phyloP scores from a whole-genome alignment of 2,888 invertebrate genomes.

The Stenolophus ochropezus region DNA sequence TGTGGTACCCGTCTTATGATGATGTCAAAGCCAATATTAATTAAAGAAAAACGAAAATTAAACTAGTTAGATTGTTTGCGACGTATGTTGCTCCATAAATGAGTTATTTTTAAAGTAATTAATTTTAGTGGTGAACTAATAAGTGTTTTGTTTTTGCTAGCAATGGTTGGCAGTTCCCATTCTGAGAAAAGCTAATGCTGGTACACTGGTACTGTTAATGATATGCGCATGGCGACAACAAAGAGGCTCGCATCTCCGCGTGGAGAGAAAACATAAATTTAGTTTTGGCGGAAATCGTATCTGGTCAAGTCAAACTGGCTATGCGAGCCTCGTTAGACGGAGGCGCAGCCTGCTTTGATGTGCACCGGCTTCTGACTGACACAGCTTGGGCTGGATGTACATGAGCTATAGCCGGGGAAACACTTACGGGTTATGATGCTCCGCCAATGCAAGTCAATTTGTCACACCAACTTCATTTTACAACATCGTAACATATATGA shows the following conservation, averaged over 20 bases:
- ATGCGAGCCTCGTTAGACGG: conserved; percentile 33
- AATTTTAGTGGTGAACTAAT: background rate
- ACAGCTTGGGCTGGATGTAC: conserved; percentile 18
- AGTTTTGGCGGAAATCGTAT: conserved; percentile 57
- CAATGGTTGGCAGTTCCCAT: background rate
- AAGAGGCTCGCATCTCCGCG: conserved; percentile 18
- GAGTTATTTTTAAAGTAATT: background rate
- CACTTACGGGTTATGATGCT: background rate
- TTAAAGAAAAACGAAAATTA: background rate
- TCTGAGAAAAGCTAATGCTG: background rate
- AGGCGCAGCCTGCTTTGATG: conserved; percentile 32
- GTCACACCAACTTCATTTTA: background rate
- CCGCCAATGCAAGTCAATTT: background rate
- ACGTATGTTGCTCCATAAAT: background rate
- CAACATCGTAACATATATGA: background rate
- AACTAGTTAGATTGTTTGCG: background rate
- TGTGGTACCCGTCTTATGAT: too few relatives aligned
- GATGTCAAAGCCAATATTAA: background rate
- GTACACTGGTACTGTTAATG: conserved; percentile 28
- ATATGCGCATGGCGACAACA: conserved; percentile 44
- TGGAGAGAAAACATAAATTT: conserved; percentile 51
- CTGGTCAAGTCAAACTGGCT: conserved; percentile 53
- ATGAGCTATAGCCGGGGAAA: background rate
- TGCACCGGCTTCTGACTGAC: conserved; percentile 34
- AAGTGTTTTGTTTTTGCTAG: background rate